Evolutionary conservation across 2,888 invertebrate species (phyloP).

Genomic region (Neocrepidodera transversa): DNA sequence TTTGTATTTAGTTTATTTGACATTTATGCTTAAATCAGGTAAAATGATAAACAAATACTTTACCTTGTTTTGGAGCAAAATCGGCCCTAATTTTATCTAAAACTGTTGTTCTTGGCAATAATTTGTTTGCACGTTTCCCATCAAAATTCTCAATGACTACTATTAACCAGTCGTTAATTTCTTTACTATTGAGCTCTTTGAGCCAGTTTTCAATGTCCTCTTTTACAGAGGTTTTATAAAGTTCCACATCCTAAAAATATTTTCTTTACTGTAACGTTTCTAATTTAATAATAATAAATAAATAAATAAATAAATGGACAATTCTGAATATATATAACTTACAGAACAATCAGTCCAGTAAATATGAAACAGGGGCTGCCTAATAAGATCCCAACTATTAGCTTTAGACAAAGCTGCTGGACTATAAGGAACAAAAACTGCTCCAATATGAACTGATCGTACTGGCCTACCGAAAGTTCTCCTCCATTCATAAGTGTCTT

Average conservation of each 20-base stretch:
- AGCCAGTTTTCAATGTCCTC: conserved; percentile 92
- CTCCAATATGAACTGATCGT: conserved; percentile 83
- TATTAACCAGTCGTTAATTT: conserved; percentile 91
- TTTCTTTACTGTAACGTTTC: no score
- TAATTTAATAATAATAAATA: no score
- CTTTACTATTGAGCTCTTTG: conserved; percentile 75
- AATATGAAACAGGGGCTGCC: conserved; percentile 90
- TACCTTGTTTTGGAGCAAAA: conserved; percentile 86
- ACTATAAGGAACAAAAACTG: conserved; percentile 81
- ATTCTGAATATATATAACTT: conserved; percentile 55
- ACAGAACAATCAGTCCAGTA: conserved; percentile 96
- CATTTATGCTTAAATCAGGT: no score
- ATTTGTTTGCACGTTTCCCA: conserved; percentile 87
- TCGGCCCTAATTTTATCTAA: conserved; percentile 93
- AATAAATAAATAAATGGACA: no score
- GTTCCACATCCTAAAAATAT: conserved; percentile 81
- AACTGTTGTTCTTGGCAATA: conserved; percentile 90
- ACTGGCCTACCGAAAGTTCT: conserved; percentile 87
- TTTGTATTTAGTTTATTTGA: no score
- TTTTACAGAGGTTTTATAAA: conserved; percentile 84
- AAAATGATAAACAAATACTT: no score
- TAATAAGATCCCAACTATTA: conserved; percentile 76
- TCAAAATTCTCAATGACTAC: conserved; percentile 92
- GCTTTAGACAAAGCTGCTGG: conserved; percentile 76
- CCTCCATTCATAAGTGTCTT: conserved; percentile 91